phyloP scores from a whole-genome alignment of 2,113 vertebrate genomes.

The Neogale vison region DNA sequence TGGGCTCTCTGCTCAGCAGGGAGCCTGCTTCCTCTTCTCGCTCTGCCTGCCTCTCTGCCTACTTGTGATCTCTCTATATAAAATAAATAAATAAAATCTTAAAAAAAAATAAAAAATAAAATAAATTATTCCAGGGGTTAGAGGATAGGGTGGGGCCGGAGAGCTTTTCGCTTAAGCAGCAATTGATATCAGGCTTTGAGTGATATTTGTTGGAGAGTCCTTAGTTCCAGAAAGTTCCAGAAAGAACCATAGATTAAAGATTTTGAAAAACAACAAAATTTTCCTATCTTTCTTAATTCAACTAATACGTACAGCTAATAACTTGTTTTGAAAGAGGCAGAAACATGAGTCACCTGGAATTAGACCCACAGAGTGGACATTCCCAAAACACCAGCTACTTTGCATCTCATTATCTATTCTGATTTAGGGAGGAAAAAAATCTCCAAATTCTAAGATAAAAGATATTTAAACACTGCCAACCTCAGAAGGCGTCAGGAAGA shows the following conservation, averaged over 20 bases:
- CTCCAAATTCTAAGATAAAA: constrained; percentile 18
- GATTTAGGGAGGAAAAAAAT: neutral
- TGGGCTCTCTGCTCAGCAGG: too few relatives aligned
- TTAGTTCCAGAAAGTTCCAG: constrained; percentile 27
- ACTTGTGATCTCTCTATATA: too few relatives aligned
- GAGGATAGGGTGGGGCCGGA: neutral
- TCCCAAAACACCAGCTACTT: constrained; percentile 27
- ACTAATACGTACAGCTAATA: constrained; percentile 9
- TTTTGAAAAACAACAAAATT: constrained; percentile 52
- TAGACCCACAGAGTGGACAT: neutral
- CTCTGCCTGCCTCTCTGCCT: too few relatives aligned
- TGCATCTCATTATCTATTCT: constrained; percentile 34
- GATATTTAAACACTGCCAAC: neutral
- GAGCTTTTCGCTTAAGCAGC: neutral
- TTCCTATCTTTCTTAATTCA: constrained; percentile 54
- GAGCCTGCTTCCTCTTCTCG: too few relatives aligned
- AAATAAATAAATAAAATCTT: too few relatives aligned
- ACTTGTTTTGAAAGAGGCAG: constrained; percentile 64
- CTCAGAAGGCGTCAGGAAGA: neutral
- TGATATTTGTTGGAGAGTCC: neutral
- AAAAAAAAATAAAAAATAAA: neutral
- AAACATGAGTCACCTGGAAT: constrained; percentile 64
- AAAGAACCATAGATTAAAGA: neutral
- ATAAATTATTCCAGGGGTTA: neutral
- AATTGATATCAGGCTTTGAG: neutral